Base-by-base conservation (phyloP, 2,797 vertebrate genomes). In the Poeciliopsis gracilis region DNA sequence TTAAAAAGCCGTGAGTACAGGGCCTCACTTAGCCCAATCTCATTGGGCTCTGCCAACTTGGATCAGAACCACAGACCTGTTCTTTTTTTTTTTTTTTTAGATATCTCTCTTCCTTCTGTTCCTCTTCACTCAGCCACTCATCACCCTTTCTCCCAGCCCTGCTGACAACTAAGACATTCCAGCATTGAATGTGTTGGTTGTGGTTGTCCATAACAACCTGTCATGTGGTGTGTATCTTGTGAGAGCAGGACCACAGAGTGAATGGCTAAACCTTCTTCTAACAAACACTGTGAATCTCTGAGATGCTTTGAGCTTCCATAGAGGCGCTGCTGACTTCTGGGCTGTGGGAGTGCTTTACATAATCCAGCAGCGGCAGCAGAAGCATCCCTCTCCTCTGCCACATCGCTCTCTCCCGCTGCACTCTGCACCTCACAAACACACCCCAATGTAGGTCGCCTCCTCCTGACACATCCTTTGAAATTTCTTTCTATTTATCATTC, bases 291-390 rank as follows among this genome's bases (percentile, higher is more conserved):
- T 38, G 91, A 89, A 92, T 94, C 91, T 91, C 88, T 84, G 89
- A 88, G 91, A 94, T 91, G 85, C 91, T 93, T 92, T 91, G 89
- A 92, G 93, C 89, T 93, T 91, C 89, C 87, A 88, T 82, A 87
- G 89, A 84, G 91, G 90, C 67, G 45, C 88, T 88, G 89, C 88
- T 28, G 92, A 94, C 91, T 93, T 91, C 82, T 92, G 88, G 87
- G 91, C 89, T 90, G 93, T 93, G 90, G 89, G 91, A 93, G 93
- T 86, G 92, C 90, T 95, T 94, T 93, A 92, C 91, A 93, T 95
- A 94, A 94, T 94, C 93, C 90, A 89, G 87, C 90, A 91, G 87
- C 89, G 86, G 87, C 89, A 89, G 87, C 63, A 41, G 36, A 38
- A 41, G 66, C 66, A 67, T 67, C 63, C 36, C 63, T 88, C 36